Evolutionary conservation across 2,797 vertebrate genomes (phyloP), one percentile per base, ranked within the genome.

Genomic region (Smutsia temminckii): DNA sequence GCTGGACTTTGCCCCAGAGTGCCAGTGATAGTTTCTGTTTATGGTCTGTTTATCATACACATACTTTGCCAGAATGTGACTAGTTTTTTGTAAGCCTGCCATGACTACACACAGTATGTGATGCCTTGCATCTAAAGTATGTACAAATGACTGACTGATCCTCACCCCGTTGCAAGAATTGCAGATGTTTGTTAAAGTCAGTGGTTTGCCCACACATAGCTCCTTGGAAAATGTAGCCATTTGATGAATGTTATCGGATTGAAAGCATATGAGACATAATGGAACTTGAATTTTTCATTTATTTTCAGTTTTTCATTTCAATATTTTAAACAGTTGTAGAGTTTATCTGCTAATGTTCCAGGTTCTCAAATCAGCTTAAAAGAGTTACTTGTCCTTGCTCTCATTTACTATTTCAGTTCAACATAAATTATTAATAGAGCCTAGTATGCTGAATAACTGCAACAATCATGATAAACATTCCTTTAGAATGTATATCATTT

Each of bases 1-100:
- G 88, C 93, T 91, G 96, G 91, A 17, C 27, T n/a, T 72, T 89
- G 32, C 57, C 4, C 37, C 11, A 18, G 2, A 4, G 85, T 57
- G 79, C 75, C 37, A 40, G 77, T 27, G 91, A 8, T 46, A 17
- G 21, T 94, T 96, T 66, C 86, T 75, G 94, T 34, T 92, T 77
- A 49, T 55, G 78, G 64, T 49, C 80, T 91, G 89, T 74, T 71
- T 46, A 37, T 83, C 88, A 57, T 42, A 18, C 49, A 32, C 71
- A 10, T 75, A 20, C 69, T n/a, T 20, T 37, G 72, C 64, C 92
- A 92, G 92, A 95, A 77, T 74, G 91, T 71, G 94, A 88, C 94
- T 85, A n/a, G 86, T 23, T 94, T 57, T 92, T 9, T 25, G 42
- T 63, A 40, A 88, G n/a, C 75, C 75, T 84, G 8, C 55, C n/a